phyloP scores from a whole-genome alignment of 2,888 invertebrate species.

The Dasypolia templi region DNA sequence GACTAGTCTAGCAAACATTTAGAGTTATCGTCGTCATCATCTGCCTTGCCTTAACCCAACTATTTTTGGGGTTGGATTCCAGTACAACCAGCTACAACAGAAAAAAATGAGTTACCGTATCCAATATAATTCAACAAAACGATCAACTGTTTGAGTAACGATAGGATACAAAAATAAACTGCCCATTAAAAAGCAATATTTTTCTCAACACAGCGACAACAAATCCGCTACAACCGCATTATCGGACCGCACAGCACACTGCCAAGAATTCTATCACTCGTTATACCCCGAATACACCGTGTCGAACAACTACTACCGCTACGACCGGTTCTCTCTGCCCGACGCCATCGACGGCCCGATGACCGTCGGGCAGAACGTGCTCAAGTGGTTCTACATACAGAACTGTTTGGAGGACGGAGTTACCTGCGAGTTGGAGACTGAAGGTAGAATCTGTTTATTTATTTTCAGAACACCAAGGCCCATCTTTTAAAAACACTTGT shows the following conservation, averaged over 20 bases:
- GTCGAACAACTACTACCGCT: constrained; percentile 73
- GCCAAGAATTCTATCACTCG: constrained; percentile 83
- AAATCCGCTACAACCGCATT: constrained; percentile 60
- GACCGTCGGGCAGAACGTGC: constrained; percentile 70
- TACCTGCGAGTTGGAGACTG: constrained; percentile 69
- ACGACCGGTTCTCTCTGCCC: constrained; percentile 80
- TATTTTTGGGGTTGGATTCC: background rate
- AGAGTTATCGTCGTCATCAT: background rate
- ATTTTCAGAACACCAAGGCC: no score
- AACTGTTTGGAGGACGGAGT: constrained; percentile 74
- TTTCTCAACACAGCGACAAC: constrained; percentile 60
- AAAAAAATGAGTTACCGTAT: no score
- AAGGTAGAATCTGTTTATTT: constrained; percentile 67
- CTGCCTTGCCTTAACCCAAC: background rate
- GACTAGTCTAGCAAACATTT: background rate
- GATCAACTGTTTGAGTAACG: background rate
- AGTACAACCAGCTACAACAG: no score
- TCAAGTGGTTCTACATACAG: constrained; percentile 82
- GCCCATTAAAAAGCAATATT: background rate
- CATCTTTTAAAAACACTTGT: no score
- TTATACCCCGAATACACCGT: constrained; percentile 76
- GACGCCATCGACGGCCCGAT: constrained; percentile 67
- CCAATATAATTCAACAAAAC: background rate
- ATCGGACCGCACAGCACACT: constrained; percentile 68
- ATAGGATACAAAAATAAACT: background rate